phyloP scores from a whole-genome alignment of 2,888 invertebrate species.

The Abscondita cerata region DNA sequence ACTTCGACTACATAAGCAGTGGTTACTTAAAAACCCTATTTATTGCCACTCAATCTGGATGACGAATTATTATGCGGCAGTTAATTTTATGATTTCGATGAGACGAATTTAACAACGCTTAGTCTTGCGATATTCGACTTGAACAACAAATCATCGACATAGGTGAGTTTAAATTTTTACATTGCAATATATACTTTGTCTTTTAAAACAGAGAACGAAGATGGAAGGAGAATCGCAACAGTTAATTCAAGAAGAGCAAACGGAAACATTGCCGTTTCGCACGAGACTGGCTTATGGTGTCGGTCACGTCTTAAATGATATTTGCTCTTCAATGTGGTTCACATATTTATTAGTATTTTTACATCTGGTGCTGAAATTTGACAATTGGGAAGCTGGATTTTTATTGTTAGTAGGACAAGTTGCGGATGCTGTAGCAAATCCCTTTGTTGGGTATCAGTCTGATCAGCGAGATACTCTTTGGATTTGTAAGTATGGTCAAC shows the following conservation, averaged over 20 bases:
- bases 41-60: too few species aligned
- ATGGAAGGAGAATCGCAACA: not conserved
- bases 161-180: too few species aligned
- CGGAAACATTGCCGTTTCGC: conserved; percentile 44
- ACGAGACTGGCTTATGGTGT: conserved; percentile 70
- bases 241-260: not conserved
- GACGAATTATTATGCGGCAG: too few species aligned
- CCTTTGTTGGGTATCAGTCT: conserved; percentile 85
- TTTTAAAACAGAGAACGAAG: too few species aligned
- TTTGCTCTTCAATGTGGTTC: conserved; percentile 96
- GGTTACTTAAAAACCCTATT: too few species aligned
- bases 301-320: conserved; percentile 91
- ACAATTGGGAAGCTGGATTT: conserved; percentile 65
- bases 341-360: conserved; percentile 88
- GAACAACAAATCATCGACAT: too few species aligned
- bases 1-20: too few species aligned
- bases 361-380: conserved; percentile 66
- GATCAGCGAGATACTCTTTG: conserved; percentile 74
- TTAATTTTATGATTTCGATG: too few species aligned
- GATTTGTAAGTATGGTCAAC: conserved; percentile 75
- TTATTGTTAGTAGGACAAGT: conserved; percentile 86
- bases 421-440: conserved; percentile 88
- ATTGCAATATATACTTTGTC: too few species aligned
- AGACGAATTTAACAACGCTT: too few species aligned
- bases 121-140: too few species aligned